phyloP scores from a whole-genome alignment of 2,113 vertebrate genomes.

The Grus americana region DNA sequence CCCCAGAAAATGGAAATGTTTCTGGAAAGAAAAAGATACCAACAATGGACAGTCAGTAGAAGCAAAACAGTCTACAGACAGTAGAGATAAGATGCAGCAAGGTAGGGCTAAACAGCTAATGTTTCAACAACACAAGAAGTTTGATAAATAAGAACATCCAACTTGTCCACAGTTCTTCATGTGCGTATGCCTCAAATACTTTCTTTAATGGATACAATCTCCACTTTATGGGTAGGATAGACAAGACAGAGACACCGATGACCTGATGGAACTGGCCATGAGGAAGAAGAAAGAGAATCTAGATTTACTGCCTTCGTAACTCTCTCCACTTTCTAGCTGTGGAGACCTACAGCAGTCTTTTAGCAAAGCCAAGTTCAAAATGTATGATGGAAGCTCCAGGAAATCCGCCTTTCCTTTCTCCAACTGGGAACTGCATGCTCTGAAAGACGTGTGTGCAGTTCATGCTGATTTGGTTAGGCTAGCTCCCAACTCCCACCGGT shows the following conservation, averaged over 20 bases:
- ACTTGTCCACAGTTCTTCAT: not conserved
- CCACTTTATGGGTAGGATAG: not conserved
- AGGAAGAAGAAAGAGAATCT: not conserved
- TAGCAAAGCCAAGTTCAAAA: not conserved
- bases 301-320: not conserved
- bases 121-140: not conserved
- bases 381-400: fast-evolving
- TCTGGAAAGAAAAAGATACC: constrained; percentile 52
- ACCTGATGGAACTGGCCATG: not conserved
- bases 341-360: not conserved
- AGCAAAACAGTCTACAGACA: not conserved
- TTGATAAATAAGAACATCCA: not conserved
- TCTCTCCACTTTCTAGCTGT: not conserved
- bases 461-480: not conserved
- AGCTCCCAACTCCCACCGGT: not conserved
- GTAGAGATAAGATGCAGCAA: not conserved
- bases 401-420: not conserved
- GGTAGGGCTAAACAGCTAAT: not conserved
- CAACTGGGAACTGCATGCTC: not conserved
- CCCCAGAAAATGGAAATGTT: constrained; percentile 78
- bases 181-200: not conserved
- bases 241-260: not conserved
- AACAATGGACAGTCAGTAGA: not conserved
- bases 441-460: fast-evolving
- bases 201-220: not conserved